These are phyloP conservation scores for Herminia tarsipennalis DNA, from an alignment of 2,888 invertebrate genomes.

Conservation along the genomic window DNA sequence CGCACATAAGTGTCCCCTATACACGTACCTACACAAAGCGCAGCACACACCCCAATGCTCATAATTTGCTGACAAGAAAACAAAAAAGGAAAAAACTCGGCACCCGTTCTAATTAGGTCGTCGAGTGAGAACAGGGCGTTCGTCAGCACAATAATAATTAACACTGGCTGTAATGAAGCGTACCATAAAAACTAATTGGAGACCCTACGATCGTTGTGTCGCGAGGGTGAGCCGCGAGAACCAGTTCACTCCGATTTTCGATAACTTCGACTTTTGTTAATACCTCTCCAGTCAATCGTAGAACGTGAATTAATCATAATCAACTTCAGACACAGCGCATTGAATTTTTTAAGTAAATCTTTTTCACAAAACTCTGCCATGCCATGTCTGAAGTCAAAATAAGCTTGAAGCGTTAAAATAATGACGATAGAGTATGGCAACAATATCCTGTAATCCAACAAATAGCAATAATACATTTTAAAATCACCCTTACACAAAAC, in stretches of 20 bases:
- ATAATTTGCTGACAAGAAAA: slow-evolving; percentile 76
- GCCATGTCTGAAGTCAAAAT: slow-evolving; percentile 11
- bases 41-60: slow-evolving; percentile 69
- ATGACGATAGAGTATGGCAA: too few species aligned
- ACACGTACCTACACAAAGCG: slow-evolving; percentile 59
- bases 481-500: slow-evolving; percentile 23
- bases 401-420: too few species aligned
- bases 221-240: slow-evolving; percentile 56
- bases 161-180: slow-evolving; percentile 84
- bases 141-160: slow-evolving; percentile 84
- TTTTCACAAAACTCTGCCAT: slow-evolving; percentile 21
- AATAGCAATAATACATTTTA: slow-evolving; percentile 28
- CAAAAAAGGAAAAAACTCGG: slow-evolving; percentile 68
- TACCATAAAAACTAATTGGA: slow-evolving; percentile 84
- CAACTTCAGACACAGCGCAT: slow-evolving; percentile 12
- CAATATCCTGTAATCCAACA: neutral
- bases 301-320: slow-evolving; percentile 28
- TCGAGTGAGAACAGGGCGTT: slow-evolving; percentile 81
- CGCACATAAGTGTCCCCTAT: slow-evolving; percentile 52
- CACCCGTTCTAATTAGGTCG: slow-evolving; percentile 82
- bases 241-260: slow-evolving; percentile 55
- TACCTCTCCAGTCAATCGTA: slow-evolving; percentile 22
- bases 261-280: slow-evolving; percentile 56
- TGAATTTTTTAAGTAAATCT: slow-evolving; percentile 17
- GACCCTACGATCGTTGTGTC: slow-evolving; percentile 68